phyloP scores from a whole-genome alignment of 2,113 vertebrate species.

The Callithrix jacchus region DNA sequence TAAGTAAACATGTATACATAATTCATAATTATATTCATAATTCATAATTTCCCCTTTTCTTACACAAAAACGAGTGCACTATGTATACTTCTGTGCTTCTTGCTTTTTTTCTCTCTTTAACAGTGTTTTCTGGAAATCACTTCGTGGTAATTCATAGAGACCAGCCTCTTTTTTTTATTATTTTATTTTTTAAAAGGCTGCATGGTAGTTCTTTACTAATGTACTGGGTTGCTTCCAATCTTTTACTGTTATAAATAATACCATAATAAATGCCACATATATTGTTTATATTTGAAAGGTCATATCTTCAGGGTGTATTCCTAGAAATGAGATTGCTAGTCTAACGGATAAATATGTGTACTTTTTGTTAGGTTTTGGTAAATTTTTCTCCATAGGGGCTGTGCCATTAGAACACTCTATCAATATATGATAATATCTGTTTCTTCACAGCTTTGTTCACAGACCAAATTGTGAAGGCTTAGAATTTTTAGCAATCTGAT shows the following conservation, averaged over 20 bases:
- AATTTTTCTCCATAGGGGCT: neutral
- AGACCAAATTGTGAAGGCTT: neutral
- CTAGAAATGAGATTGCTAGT: neutral
- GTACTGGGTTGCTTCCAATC: neutral
- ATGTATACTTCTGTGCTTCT: neutral
- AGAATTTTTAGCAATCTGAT: neutral
- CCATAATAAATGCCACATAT: neutral
- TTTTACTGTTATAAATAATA: neutral
- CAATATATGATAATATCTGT: neutral
- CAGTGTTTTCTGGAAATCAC: neutral
- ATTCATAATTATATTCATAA: too few species aligned
- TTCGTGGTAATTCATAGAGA: neutral
- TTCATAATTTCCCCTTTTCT: neutral
- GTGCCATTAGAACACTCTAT: neutral
- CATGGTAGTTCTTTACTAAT: neutral
- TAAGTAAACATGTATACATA: neutral
- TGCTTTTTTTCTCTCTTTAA: neutral
- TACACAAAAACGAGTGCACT: neutral
- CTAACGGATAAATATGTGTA: neutral
- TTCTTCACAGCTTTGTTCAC: neutral
- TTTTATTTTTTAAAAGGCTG: neutral
- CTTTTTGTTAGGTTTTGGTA: neutral
- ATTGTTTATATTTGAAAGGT: neutral
- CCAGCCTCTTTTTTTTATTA: neutral
- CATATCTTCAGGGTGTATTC: neutral